A percentile compares a stretch with the other conserved stretches of the same genome.
These are phyloP conservation scores for Sialis fuliginosa DNA, from an alignment of 2,888 invertebrate genomes.

Conservation along the genomic window DNA sequence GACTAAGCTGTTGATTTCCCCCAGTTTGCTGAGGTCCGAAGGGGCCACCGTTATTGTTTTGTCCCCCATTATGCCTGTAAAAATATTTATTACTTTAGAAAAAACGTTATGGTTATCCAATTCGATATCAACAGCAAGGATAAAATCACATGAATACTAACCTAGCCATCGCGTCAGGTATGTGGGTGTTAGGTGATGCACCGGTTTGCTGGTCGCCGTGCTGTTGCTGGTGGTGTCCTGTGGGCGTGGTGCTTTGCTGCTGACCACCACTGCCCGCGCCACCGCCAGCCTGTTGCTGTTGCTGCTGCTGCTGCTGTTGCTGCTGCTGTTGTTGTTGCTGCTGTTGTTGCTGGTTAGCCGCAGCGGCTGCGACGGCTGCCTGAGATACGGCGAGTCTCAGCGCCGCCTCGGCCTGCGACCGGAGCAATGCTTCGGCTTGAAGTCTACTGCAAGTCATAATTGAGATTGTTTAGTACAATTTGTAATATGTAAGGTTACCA, in stretches of 20 bases:
- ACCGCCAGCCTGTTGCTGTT: constrained; percentile 10
- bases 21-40: constrained; percentile 2
- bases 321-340: constrained; percentile 17
- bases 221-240: no score
- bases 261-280: no score
- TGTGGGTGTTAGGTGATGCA: background rate
- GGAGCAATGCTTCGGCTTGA: constrained; percentile 60
- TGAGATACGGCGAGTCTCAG: constrained; percentile 65
- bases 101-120: constrained; percentile 18
- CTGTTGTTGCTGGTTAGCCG: constrained; percentile 11
- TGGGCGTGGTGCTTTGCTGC: no score
- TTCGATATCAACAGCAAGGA: constrained; percentile 15
- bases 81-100: background rate
- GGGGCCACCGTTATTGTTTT: constrained; percentile 2
- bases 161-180: no score
- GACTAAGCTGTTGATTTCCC: constrained; percentile 34
- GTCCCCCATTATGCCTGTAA: constrained; percentile 9
- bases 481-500: background rate
- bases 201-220: constrained; percentile 19
- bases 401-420: constrained; percentile 75
- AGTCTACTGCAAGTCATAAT: constrained; percentile 25
- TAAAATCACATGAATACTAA: background rate
- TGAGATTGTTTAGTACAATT: no score
- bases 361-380: constrained; percentile 36
- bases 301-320: constrained; percentile 12